phyloP scores from a whole-genome alignment of 2,888 invertebrate genomes.

The Epicampocera succincta region DNA sequence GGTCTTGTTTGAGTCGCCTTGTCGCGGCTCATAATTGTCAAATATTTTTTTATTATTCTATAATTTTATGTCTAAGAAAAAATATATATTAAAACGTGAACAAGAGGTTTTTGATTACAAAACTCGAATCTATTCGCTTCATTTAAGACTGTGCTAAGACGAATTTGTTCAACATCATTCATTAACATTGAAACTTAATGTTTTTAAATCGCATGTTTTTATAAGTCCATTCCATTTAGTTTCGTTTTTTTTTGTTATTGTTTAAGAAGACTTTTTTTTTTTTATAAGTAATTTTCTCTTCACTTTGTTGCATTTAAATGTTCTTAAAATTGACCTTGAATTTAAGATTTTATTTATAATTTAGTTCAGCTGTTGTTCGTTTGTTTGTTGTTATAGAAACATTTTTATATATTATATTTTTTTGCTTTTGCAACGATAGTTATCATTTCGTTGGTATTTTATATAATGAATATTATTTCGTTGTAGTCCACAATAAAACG shows the following conservation, averaged over 20 bases:
- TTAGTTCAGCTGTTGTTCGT: constrained; percentile 29
- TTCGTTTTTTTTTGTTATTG: background rate
- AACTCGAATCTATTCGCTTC: no score
- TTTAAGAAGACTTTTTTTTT: constrained; percentile 3
- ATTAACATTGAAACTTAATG: background rate
- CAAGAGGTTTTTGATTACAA: no score
- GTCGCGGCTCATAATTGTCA: no score
- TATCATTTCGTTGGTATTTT: constrained; percentile 51
- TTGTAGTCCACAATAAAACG: constrained; percentile 52
- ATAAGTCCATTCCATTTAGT: background rate
- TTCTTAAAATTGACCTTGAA: constrained; percentile 55
- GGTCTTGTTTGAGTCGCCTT: no score
- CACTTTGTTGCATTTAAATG: constrained; percentile 39
- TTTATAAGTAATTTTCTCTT: constrained; percentile 4
- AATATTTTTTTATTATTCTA: no score
- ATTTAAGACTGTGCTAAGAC: no score
- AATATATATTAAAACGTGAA: no score
- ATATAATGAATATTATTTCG: constrained; percentile 42
- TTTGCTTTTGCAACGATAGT: constrained; percentile 47
- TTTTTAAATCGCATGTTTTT: constrained; percentile 44
- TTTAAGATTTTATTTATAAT: constrained; percentile 41
- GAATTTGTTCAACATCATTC: no score
- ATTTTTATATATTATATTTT: background rate
- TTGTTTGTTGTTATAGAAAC: background rate
- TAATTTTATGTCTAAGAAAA: no score